A percentile compares a stretch with the other conserved stretches of the same genome.
Evolutionary conservation across 2,888 invertebrate species (phyloP).

Genomic region (Pyrochroa serraticornis): DNA sequence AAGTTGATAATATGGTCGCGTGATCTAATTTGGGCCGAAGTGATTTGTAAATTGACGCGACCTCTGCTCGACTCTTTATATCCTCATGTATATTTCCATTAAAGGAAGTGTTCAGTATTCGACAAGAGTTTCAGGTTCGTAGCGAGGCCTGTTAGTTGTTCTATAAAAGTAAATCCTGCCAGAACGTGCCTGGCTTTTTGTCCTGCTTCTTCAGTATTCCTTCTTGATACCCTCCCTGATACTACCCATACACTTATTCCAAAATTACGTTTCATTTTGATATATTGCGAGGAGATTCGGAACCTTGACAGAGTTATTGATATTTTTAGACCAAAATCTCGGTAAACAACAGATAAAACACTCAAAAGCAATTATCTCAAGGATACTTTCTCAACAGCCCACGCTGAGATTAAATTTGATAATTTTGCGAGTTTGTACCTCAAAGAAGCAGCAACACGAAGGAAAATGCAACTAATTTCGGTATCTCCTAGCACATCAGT

Average conservation of each 20-base stretch:
- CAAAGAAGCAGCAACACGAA: background rate
- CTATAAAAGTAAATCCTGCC: constrained; percentile 56
- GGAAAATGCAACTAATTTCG: constrained; percentile 6
- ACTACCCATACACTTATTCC: constrained; percentile 46
- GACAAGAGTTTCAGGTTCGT: constrained; percentile 48
- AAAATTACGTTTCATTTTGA: constrained; percentile 50
- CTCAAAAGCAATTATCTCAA: background rate
- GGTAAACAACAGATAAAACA: background rate
- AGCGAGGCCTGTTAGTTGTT: constrained; percentile 56
- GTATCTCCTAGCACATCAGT: constrained; percentile 4
- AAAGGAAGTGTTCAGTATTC: constrained; percentile 55
- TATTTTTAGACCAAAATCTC: background rate
- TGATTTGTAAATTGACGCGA: constrained; percentile 48
- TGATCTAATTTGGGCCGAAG: constrained; percentile 41
- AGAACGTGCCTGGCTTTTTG: constrained; percentile 52
- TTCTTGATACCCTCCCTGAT: constrained; percentile 41
- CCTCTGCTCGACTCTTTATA: constrained; percentile 48
- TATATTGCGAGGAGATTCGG: constrained; percentile 31
- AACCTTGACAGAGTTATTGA: background rate
- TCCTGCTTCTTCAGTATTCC: constrained; percentile 50
- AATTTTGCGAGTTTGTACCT: background rate
- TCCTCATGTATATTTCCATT: constrained; percentile 57
- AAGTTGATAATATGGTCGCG: constrained; percentile 25
- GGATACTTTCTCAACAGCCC: background rate
- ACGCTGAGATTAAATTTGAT: background rate